phyloP scores from a whole-genome alignment of 1,140 invertebrate genomes.

The Liolophura sinensis region DNA sequence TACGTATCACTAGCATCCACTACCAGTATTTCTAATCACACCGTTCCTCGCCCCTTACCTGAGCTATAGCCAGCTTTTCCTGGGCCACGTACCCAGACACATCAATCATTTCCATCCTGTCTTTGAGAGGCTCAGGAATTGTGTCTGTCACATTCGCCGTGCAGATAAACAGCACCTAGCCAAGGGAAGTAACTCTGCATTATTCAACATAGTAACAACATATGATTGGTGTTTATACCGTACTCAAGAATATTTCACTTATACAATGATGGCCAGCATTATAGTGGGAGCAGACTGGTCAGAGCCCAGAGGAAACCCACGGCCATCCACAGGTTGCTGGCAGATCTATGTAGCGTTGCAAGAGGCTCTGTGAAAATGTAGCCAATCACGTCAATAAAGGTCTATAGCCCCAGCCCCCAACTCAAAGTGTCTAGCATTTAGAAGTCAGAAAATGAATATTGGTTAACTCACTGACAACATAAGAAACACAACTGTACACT shows the following conservation, averaged over 20 bases:
- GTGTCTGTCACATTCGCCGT: slow-evolving; percentile 96
- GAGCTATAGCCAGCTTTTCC: slow-evolving; percentile 95
- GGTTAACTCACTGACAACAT: background rate
- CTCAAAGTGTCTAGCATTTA: background rate
- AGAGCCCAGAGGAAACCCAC: too few species aligned
- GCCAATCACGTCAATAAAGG: too few species aligned
- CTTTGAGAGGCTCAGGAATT: slow-evolving; percentile 94
- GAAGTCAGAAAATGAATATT: too few species aligned
- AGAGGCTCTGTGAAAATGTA: too few species aligned
- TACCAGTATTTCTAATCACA: too few species aligned
- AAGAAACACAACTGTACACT: background rate
- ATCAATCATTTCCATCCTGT: slow-evolving; percentile 99
- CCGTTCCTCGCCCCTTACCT: slow-evolving; percentile 39
- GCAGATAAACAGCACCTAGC: slow-evolving; percentile 88
- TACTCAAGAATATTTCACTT: too few species aligned
- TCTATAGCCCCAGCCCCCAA: too few species aligned
- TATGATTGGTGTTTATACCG: too few species aligned
- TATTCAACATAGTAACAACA: background rate
- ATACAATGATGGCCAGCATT: too few species aligned
- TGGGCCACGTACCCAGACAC: slow-evolving; percentile 99
- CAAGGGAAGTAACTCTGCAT: slow-evolving; percentile 10
- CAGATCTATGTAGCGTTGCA: too few species aligned
- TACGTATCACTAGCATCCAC: too few species aligned
- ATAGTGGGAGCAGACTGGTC: background rate
- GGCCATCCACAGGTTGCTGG: too few species aligned